Percentiles rank a stretch among this genome's conserved stretches.
Conservation (phyloP, 1,140 invertebrate genomes). For the Drosophila bocqueti region DNA sequence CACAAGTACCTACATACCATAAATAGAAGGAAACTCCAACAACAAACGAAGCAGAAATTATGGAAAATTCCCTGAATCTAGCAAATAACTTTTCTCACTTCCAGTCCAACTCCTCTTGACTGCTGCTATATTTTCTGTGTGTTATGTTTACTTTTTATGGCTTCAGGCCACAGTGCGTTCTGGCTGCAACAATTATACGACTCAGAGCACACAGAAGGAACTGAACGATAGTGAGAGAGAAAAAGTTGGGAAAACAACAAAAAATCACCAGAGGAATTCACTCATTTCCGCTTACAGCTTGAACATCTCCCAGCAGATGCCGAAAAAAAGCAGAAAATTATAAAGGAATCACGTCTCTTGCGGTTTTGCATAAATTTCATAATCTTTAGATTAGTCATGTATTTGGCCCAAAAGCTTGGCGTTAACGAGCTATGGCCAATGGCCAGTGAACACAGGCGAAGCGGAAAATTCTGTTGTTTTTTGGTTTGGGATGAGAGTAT, state of each 20-base stretch:
- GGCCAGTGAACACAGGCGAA: slow-evolving; percentile 33
- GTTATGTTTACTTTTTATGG: slow-evolving; percentile 78
- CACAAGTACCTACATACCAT: background rate
- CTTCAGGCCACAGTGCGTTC: slow-evolving; percentile 72
- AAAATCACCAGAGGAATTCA: slow-evolving; percentile 70
- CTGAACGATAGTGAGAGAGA: slow-evolving; percentile 12
- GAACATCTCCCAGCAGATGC: slow-evolving; percentile 30
- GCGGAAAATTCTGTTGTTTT: slow-evolving; percentile 29
- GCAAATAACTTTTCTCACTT: slow-evolving; percentile 76
- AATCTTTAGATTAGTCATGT: slow-evolving; percentile 68
- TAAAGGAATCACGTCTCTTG: slow-evolving; percentile 39
- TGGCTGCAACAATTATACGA: slow-evolving; percentile 74
- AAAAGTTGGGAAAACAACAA: slow-evolving; percentile 50
- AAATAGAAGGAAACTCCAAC: slow-evolving; percentile 24
- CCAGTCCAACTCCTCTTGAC: slow-evolving; percentile 11
- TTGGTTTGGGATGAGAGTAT: background rate
- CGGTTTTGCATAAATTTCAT: slow-evolving; percentile 64
- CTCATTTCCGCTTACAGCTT: slow-evolving; percentile 71
- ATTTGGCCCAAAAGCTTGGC: slow-evolving; percentile 40
- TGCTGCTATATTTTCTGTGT: slow-evolving; percentile 34
- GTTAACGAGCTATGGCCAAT: slow-evolving; percentile 57
- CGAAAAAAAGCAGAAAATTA: slow-evolving; percentile 13
- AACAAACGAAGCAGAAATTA: slow-evolving; percentile 73
- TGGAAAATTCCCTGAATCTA: slow-evolving; percentile 81
- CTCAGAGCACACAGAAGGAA: slow-evolving; percentile 65